Percentiles rank a stretch among this genome's conserved stretches.
phyloP scores from a whole-genome alignment of 2,888 invertebrate species.

The Chalcosyrphus nemorum region DNA sequence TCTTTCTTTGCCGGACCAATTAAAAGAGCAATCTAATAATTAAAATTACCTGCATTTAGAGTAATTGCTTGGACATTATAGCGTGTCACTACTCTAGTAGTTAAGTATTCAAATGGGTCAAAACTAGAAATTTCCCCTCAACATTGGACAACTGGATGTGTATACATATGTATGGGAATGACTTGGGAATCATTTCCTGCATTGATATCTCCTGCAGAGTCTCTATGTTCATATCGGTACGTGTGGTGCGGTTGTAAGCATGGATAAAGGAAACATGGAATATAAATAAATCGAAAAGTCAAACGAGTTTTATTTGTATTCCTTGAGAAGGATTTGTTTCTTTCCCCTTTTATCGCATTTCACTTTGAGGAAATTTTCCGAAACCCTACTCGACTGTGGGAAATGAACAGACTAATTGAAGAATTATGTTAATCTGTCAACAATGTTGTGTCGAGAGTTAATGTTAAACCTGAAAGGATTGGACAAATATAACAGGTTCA shows the following conservation, averaged over 20 bases:
- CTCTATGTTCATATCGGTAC: no score
- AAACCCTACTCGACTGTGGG: slow-evolving; percentile 31
- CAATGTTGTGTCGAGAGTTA: background rate
- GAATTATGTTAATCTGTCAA: slow-evolving; percentile 46
- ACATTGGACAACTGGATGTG: no score
- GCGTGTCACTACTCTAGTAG: background rate
- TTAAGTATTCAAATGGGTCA: background rate
- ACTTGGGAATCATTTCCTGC: no score
- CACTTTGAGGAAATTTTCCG: slow-evolving; percentile 13
- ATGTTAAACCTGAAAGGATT: background rate
- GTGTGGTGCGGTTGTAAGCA: background rate
- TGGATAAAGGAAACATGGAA: background rate
- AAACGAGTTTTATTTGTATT: slow-evolving; percentile 39
- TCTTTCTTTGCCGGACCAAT: background rate
- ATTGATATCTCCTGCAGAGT: background rate
- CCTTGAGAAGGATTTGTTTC: slow-evolving; percentile 29
- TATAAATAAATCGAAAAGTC: slow-evolving; percentile 10
- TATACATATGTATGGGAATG: no score
- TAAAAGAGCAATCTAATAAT: background rate
- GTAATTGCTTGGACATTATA: background rate
- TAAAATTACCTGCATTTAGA: background rate
- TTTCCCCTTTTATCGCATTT: background rate
- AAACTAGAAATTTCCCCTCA: background rate
- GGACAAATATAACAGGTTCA: background rate
- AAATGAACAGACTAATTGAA: slow-evolving; percentile 37